phyloP scores from a whole-genome alignment of 2,888 invertebrate genomes.

The Agrilus mali region DNA sequence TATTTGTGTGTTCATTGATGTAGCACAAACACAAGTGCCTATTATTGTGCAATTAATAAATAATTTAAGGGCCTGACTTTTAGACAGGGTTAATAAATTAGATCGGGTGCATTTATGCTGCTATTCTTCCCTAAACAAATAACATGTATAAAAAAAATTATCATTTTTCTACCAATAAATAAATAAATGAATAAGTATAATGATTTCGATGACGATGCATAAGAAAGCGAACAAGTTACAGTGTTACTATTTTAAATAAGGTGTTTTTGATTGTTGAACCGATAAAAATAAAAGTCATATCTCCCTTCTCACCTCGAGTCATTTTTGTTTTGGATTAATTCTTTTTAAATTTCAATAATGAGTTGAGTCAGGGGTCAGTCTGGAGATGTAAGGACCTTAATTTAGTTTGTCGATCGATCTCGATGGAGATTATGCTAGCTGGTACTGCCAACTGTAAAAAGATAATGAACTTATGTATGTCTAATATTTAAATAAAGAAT shows the following conservation, averaged over 20 bases:
- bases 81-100: constrained; percentile 29
- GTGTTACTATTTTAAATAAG: constrained; percentile 17
- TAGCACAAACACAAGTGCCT: constrained; percentile 33
- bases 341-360: not conserved
- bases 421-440: constrained; percentile 34
- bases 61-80: constrained; percentile 31
- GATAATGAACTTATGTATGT: constrained; percentile 32
- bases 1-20: constrained; percentile 6
- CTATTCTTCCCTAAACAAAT: not conserved
- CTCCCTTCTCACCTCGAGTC: not conserved
- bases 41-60: constrained; percentile 34
- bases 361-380: constrained; percentile 8
- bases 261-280: constrained; percentile 26
- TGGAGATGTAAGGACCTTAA: constrained; percentile 25
- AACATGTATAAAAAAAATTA: not conserved
- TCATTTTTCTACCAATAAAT: no score
- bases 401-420: constrained; percentile 29
- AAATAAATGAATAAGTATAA: no score
- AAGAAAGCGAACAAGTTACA: constrained; percentile 15
- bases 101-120: constrained; percentile 17
- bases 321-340: not conserved
- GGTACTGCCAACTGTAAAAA: constrained; percentile 39
- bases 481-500: constrained; percentile 27
- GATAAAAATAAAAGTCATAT: constrained; percentile 17
- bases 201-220: constrained; percentile 13